Percentiles rank a stretch among this genome's conserved stretches.
phyloP scores from a whole-genome alignment of 2,888 invertebrate species.

The Agrilus mali region DNA sequence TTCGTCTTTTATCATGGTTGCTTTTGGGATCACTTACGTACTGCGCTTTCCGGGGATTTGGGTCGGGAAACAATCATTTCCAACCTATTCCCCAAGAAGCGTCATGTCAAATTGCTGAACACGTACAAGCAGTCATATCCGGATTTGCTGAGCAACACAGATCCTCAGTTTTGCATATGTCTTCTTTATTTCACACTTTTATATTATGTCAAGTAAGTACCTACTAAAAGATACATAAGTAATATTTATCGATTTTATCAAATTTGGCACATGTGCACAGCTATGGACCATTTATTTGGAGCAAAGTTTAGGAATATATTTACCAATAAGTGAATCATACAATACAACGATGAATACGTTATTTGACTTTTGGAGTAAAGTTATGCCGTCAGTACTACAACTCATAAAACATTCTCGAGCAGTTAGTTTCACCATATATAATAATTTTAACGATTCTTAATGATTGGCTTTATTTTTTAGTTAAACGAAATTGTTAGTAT shows the following conservation, averaged over 20 bases:
- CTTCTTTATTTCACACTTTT: constrained; percentile 92
- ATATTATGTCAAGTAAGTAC: constrained; percentile 79
- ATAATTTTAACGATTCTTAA: constrained; percentile 17
- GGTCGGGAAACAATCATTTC: constrained; percentile 36
- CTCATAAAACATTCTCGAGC: constrained; percentile 65
- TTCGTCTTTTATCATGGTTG: constrained; percentile 90
- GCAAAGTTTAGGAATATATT: constrained; percentile 57
- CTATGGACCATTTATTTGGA: constrained; percentile 98
- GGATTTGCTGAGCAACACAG: constrained; percentile 95
- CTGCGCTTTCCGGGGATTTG: constrained; percentile 52
- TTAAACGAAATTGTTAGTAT: constrained; percentile 95
- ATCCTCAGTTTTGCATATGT: constrained; percentile 87
- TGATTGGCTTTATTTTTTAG: constrained; percentile 36
- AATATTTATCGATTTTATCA: not conserved
- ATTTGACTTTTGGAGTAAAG: constrained; percentile 97
- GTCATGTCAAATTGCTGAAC: constrained; percentile 92
- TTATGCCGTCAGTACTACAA: constrained; percentile 90
- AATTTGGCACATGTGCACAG: constrained; percentile 27
- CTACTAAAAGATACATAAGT: not conserved
- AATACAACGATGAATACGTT: constrained; percentile 68
- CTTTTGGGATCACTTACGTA: constrained; percentile 90
- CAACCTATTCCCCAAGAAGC: constrained; percentile 93
- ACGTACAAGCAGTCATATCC: constrained; percentile 90
- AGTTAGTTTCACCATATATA: constrained; percentile 10
- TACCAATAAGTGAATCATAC: constrained; percentile 58